Evolutionary conservation across 2,888 invertebrate species (phyloP), one percentile per base, ranked within the genome.

Genomic region (Cordilura impudica): DNA sequence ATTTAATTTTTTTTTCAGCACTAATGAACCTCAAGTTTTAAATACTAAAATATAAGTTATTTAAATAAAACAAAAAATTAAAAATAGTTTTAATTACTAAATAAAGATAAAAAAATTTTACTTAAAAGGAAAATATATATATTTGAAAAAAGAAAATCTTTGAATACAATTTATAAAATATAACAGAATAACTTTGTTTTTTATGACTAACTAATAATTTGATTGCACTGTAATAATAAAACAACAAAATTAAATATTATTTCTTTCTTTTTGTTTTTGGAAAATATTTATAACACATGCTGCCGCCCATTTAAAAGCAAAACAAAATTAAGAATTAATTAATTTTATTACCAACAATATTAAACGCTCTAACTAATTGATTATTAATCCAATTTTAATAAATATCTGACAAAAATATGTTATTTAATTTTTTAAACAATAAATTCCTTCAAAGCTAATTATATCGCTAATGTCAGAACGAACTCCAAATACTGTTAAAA

Each of bases 291-390:
- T 14, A 73, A 72, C 43, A 81, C 81, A 79, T 71, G 81, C 81
- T 81, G 81, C 81, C 81, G 81, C 81, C 81, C 81, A 81, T 54
- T 70, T 4, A 29, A 54, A 75, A n/a, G 72, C n/a, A 23, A 51
- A 43, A 69, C 53, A 23, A 51, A 69, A 80, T 61, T 56, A 16
- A 66, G 12, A 35, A n/a, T n/a, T n/a, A n/a, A n/a, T n/a, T n/a
- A n/a, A n/a, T n/a, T n/a, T n/a, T n/a, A n/a, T n/a, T n/a, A n/a
- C n/a, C n/a, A n/a, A n/a, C n/a, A n/a, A n/a, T n/a, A n/a, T n/a
- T n/a, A n/a, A n/a, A n/a, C n/a, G n/a, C n/a, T n/a, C n/a, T n/a
- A n/a, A n/a, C n/a, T n/a, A n/a, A n/a, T n/a, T n/a, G n/a, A n/a
- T n/a, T n/a, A n/a, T n/a, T n/a, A n/a, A n/a, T n/a, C n/a, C n/a